phyloP scores from a whole-genome alignment of 2,888 invertebrate genomes.

The Blera fallax region DNA sequence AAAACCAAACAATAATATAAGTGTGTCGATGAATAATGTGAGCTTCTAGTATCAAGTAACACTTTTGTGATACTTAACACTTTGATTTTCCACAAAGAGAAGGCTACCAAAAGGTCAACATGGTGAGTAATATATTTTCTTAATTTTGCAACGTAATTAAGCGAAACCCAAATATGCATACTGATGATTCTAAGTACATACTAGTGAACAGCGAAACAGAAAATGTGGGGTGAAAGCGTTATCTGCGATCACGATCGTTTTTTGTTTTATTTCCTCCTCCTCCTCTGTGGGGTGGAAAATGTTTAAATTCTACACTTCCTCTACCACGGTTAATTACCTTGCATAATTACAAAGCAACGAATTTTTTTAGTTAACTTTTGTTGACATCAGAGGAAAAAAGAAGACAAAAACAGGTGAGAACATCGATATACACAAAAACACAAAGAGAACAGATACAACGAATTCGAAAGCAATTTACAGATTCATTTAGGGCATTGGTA shows the following conservation, averaged over 20 bases:
- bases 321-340: conserved; percentile 17
- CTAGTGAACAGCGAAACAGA: not conserved
- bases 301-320: not conserved
- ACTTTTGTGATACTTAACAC: conserved; percentile 15
- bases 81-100: not conserved
- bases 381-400: conserved; percentile 49
- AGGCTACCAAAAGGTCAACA: not conserved
- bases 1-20: conserved; percentile 6
- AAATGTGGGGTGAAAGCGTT: conserved; percentile 33
- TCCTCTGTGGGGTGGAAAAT: not conserved
- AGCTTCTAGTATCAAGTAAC: conserved; percentile 2
- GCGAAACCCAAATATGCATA: not conserved
- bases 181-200: not conserved
- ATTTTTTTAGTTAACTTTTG: conserved; percentile 18
- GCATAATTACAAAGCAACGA: conserved; percentile 9
- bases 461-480: not conserved
- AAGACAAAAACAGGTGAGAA: conserved; percentile 16
- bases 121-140: not conserved
- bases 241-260: not conserved
- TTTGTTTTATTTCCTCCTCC: not conserved
- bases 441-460: conserved; percentile 16
- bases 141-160: conserved; percentile 21
- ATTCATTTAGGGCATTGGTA: not conserved
- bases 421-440: conserved; percentile 25
- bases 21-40: conserved; percentile 40